These are phyloP conservation scores for Drosophila equinoxialis DNA, from an alignment of 1,140 invertebrate genomes.

Conservation along the genomic window DNA sequence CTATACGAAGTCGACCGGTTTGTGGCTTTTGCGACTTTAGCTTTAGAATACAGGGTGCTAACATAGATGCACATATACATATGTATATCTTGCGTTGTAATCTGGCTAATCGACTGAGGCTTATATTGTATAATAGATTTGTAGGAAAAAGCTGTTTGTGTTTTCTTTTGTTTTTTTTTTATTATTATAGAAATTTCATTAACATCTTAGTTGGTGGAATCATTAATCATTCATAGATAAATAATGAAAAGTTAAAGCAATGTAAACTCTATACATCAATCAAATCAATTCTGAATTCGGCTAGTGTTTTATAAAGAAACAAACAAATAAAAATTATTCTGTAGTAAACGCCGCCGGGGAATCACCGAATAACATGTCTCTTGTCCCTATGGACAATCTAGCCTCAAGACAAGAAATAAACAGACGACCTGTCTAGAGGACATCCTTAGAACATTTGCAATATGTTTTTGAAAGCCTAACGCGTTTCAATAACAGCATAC, in stretches of 20 bases:
- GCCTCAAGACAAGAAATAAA: no score
- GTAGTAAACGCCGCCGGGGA: no score
- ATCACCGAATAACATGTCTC: no score
- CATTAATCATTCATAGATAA: neutral
- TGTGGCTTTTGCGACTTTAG: neutral
- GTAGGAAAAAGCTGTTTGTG: neutral
- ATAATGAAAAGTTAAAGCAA: neutral
- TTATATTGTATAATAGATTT: neutral
- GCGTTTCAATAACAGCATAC: no score
- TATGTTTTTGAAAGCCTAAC: no score
- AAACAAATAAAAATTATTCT: no score
- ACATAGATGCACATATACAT: neutral
- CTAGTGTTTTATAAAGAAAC: no score
- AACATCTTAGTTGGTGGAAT: neutral
- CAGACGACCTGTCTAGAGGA: no score
- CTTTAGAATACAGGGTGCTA: neutral
- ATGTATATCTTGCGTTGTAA: neutral
- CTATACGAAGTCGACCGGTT: conserved; percentile 3
- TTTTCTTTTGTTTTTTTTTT: neutral
- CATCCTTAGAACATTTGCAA: no score
- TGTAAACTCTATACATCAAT: no score
- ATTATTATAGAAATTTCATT: neutral
- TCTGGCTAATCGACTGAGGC: neutral
- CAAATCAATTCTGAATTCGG: no score
- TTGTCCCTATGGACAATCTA: no score